A percentile compares a stretch with the other conserved stretches of the same genome.
Evolutionary conservation across 2,888 invertebrate genomes (phyloP).

Genomic region (Leptopilina syphax): DNA sequence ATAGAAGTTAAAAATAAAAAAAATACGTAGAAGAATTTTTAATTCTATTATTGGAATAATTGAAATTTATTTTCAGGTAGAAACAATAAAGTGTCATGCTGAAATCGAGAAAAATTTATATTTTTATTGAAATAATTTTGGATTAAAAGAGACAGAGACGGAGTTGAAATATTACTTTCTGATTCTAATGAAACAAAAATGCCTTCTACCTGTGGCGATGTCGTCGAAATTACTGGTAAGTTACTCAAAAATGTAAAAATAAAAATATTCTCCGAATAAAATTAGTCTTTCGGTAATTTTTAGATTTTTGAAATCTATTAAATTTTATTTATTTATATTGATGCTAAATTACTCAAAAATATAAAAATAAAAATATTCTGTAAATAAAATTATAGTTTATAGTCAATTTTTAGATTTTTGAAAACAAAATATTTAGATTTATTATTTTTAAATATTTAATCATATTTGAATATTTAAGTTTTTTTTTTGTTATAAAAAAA

Average conservation of each 20-base stretch:
- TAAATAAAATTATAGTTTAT: no score
- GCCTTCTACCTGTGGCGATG: constrained; percentile 71
- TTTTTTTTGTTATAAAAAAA: no score
- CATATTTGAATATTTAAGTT: no score
- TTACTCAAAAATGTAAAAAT: background rate
- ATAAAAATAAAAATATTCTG: no score
- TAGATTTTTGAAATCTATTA: no score
- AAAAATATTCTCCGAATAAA: background rate
- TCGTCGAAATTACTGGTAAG: constrained; percentile 67
- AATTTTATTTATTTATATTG: no score
- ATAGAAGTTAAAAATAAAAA: no score
- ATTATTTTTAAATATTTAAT: no score
- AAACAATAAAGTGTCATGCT: background rate
- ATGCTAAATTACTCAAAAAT: no score
- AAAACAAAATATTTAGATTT: no score
- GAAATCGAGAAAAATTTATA: background rate
- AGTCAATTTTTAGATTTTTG: no score
- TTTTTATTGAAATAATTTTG: constrained; percentile 17
- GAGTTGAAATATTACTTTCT: background rate
- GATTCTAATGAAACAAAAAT: constrained; percentile 60
- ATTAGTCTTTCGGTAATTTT: background rate
- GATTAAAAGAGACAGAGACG: background rate
- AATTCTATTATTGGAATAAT: background rate
- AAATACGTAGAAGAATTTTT: background rate
- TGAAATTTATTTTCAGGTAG: constrained; percentile 1